Base-by-base conservation (phyloP, 2,797 vertebrate species). In the Yasuhikotakia modesta region DNA sequence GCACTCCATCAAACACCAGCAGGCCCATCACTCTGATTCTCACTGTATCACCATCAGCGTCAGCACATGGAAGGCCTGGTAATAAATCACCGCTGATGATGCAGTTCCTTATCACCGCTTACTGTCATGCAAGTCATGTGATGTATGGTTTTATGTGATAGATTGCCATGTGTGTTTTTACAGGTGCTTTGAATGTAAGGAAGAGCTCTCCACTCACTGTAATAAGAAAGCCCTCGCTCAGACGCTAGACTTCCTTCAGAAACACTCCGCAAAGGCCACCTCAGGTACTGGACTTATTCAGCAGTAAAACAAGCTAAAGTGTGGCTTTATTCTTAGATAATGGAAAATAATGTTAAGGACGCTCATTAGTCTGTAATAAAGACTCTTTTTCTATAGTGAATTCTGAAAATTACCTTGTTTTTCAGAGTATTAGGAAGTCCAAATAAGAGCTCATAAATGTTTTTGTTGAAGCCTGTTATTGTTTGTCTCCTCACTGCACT, bases 151-250 rank as follows among this genome's bases (percentile, higher is more conserved):
- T 24, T 13, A 57, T 27, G 5, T 58, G 2, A 16, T 30, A 6
- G 24, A 30, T 27, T 30, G 14, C 19, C 24, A 30, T 27, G 16
- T 58, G 57, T 16, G 22, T 65, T 65, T 64, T 57, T 17, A n/a
- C 85, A 99, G 97, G 96, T 99, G 97, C 91, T 96, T 97, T n/a
- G 96, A 98, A 90, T 99, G 97, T 91, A 93, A 97, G 75, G 96
- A 98, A 92, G 96, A 98, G 85, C 93, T 99, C 83, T 98, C 95
- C 81, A 97, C 95, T 58, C 94, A 97, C 81, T 97, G 96, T 90
- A 98, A 98, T 92, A 98, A 97, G 91, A 99, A 98, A 82, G 95
- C 94, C 87, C 92, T 99, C 91, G 94, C 96, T 86, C 97, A 98
- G 89, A 95, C 95, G 73, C 93, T 99, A 87, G 97, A 99, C 88